A percentile compares a stretch with the other conserved stretches of the same genome.
Conservation (phyloP, 2,113 vertebrate species). For the Climacteris rufus region DNA sequence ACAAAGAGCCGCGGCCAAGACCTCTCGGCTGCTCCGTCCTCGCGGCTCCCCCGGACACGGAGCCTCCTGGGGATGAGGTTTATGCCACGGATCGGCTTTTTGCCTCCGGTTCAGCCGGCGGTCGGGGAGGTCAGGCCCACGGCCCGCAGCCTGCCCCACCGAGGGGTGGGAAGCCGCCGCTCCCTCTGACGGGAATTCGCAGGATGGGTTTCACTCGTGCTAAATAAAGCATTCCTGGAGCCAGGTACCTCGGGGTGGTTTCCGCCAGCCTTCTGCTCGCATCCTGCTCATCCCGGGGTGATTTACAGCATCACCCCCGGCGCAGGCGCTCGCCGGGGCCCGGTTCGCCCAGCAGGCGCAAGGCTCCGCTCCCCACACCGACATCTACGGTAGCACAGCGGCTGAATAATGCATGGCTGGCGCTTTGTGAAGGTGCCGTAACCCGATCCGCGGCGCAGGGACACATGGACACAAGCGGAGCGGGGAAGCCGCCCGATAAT, state of each 20-base stretch:
- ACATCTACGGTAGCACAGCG: background rate
- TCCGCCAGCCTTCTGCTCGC: background rate
- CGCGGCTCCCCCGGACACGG: background rate
- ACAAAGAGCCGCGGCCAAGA: background rate
- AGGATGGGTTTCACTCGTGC: background rate
- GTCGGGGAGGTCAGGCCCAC: background rate
- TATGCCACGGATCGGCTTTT: background rate
- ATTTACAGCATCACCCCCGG: background rate
- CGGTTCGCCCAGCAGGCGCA: background rate
- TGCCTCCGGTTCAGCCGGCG: accelerated
- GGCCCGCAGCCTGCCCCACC: background rate
- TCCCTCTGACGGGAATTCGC: slow-evolving; percentile 25
- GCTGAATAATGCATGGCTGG: slow-evolving; percentile 66
- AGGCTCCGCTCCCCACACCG: background rate
- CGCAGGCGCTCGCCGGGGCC: background rate
- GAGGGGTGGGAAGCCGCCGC: background rate
- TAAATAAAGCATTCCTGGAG: slow-evolving; percentile 47
- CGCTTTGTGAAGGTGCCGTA: slow-evolving; percentile 54
- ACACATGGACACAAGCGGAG: background rate
- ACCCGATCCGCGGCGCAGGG: slow-evolving; percentile 40
- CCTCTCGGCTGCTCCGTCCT: background rate
- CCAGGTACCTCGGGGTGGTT: background rate
- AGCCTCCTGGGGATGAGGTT: background rate
- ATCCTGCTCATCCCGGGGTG: background rate
- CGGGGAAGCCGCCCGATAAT: slow-evolving; percentile 46